Conservation (phyloP, 1,140 invertebrate species). For the Drosophila saltans region DNA sequence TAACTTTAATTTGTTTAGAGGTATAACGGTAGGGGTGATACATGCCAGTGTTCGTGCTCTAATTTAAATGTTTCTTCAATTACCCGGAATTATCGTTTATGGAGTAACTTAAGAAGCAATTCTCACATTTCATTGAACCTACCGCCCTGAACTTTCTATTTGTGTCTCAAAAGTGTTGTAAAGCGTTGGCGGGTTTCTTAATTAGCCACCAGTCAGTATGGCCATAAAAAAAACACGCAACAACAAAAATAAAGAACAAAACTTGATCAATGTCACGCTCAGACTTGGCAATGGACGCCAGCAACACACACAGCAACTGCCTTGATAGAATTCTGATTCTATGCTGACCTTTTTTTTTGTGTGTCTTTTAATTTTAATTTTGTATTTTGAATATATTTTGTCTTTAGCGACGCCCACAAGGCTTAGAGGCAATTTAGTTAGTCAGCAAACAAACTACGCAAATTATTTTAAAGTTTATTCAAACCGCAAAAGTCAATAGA, state of each 20-base stretch:
- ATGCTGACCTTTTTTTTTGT: conserved; percentile 2
- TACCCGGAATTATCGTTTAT: conserved; percentile 35
- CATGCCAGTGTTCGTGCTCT: conserved; percentile 26
- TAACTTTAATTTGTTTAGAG: conserved; percentile 26
- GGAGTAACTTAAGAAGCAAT: conserved; percentile 6
- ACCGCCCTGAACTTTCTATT: conserved; percentile 62
- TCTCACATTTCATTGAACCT: conserved; percentile 4
- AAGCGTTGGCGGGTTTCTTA: conserved; percentile 65
- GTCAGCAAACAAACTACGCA: conserved; percentile 10
- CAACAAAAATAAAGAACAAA: conserved; percentile 8
- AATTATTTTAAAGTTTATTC: background rate
- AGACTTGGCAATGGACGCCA: conserved; percentile 4
- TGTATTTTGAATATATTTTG: conserved; percentile 10
- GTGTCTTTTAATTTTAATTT: background rate
- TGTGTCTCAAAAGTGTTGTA: conserved; percentile 24
- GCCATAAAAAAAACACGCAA: conserved; percentile 42
- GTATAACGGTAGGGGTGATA: background rate
- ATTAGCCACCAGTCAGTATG: conserved; percentile 57
- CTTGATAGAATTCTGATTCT: conserved; percentile 17
- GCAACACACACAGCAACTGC: conserved; percentile 11
- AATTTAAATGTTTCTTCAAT: conserved; percentile 55
- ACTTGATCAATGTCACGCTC: conserved; percentile 72
- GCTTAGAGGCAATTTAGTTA: conserved; percentile 6
- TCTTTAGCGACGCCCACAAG: conserved; percentile 5
- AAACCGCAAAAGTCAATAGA: background rate